Percentiles rank a stretch among this genome's conserved stretches.
phyloP scores from a whole-genome alignment of 2,113 vertebrate genomes.

The Coptodon rendalli region DNA sequence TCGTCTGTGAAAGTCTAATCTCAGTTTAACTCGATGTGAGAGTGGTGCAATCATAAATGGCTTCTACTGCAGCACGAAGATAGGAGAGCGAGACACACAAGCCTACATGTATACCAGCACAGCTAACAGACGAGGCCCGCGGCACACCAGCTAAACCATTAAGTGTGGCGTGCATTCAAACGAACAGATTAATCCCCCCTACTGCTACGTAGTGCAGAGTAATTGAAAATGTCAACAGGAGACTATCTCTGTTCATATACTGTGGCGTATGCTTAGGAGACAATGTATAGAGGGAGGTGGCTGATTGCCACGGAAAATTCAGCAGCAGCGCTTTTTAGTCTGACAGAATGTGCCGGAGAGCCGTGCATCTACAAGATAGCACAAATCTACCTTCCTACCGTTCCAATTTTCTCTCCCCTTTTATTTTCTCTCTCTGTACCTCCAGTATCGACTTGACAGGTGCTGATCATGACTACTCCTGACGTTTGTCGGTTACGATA shows the following conservation, averaged over 20 bases:
- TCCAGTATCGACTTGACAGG: constrained; percentile 13
- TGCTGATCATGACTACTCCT: constrained; percentile 8
- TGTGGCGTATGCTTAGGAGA: constrained; percentile 17
- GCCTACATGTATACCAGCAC: constrained; percentile 41
- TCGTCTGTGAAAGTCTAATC: constrained; percentile 32
- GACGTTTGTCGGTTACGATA: constrained; percentile 26
- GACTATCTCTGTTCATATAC: constrained; percentile 51
- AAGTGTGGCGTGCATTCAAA: constrained; percentile 69
- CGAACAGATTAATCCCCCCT: constrained; percentile 65
- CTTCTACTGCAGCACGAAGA: constrained; percentile 18
- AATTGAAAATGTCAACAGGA: constrained; percentile 71
- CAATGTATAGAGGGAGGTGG: constrained; percentile 27
- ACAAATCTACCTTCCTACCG: not conserved
- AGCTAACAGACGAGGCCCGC: constrained; percentile 45
- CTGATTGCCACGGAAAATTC: constrained; percentile 29
- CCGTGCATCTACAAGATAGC: not conserved
- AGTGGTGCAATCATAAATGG: constrained; percentile 32
- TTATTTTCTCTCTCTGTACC: not conserved
- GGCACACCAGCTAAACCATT: constrained; percentile 65
- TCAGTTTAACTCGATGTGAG: constrained; percentile 16
- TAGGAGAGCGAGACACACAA: constrained; percentile 27
- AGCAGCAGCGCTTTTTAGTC: not conserved
- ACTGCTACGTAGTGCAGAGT: constrained; percentile 47
- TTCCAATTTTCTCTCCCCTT: constrained; percentile 18
- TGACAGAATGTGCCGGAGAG: constrained; percentile 5